Base-by-base conservation (phyloP, 1,140 invertebrate species). In the Battus philenor region DNA sequence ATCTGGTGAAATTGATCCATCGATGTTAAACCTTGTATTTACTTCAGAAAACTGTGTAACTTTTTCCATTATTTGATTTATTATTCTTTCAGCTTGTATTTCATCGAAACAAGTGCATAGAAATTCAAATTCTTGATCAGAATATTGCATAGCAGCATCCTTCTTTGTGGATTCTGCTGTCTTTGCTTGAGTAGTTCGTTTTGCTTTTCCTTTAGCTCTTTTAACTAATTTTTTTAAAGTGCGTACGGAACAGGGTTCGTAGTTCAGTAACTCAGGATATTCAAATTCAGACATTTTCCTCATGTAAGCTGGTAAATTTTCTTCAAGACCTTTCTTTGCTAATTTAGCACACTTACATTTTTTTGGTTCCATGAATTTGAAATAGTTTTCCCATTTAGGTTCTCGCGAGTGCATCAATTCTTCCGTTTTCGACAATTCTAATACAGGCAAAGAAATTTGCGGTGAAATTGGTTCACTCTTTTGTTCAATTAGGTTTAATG, bases 221-320 rank as follows among this genome's bases (percentile, higher is more conserved):
- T 49, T 62, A 1, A 84, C 72, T 38, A 81, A 30, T 4, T 41
- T 50, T 43, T 72, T 80, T 20, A 84, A 34, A 26, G 59, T 59
- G 3, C 47, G 49, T 1, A 78, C 1, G 2, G 63, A 47, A 47
- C 78, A 82, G 2, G 45, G 48, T 44, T 82, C 58, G 41, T 84
- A 84, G 38, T 72, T 34, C 2, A 66, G 68, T n/a, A 82, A 41
- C 4, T 68, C 64, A 11, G 59, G 59, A 4, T 50, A 16, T 4
- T 70, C 66, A 41, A 56, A 82, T 16, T 13, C 18, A 4, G 76
- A 80, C 65, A 59, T 71, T 8, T 66, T 70, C 45, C 54, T 67
- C 80, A 84, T 84, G 29, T 82, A 84, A 2, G 65, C 36, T 3
- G 80, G 80, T 7, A 84, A 52, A 44, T 82, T 64, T 34, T 77